Evolutionary conservation across 2,113 vertebrate genomes (phyloP).

Genomic region (Sturnus vulgaris): DNA sequence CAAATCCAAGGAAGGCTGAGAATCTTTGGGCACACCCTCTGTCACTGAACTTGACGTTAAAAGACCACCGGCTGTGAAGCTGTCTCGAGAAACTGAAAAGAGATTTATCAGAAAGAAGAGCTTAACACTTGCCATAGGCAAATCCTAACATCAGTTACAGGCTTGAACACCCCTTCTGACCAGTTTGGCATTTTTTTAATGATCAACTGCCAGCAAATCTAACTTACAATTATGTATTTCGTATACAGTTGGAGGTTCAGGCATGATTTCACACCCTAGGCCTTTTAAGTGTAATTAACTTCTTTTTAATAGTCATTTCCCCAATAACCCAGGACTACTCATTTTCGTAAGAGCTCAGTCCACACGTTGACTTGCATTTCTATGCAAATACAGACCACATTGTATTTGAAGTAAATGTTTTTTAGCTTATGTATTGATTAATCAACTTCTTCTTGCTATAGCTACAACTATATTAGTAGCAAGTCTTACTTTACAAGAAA

Average conservation of each 20-base stretch:
- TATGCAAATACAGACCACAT: not conserved
- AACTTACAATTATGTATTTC: not conserved
- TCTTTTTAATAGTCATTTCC: not conserved
- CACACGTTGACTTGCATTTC: not conserved
- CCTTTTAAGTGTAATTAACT: not conserved
- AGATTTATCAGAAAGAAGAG: not conserved
- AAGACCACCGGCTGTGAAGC: slow-evolving; percentile 77
- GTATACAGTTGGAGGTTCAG: not conserved
- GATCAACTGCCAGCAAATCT: not conserved
- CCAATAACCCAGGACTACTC: not conserved
- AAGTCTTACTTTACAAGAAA: not conserved
- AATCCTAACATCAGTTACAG: not conserved
- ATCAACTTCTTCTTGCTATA: not conserved
- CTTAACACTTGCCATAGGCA: not conserved
- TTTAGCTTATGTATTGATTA: not conserved
- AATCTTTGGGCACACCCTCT: slow-evolving; percentile 84
- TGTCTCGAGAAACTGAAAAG: slow-evolving; percentile 73
- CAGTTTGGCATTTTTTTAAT: not conserved
- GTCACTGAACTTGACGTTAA: slow-evolving; percentile 81
- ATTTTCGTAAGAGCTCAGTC: not conserved
- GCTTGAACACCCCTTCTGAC: not conserved
- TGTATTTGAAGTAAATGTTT: not conserved
- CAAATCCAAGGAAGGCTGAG: slow-evolving; percentile 94
- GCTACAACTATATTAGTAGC: not conserved
- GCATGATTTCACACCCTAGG: not conserved